Conservation (phyloP, 2,113 vertebrate genomes). For the Mustela lutreola region DNA sequence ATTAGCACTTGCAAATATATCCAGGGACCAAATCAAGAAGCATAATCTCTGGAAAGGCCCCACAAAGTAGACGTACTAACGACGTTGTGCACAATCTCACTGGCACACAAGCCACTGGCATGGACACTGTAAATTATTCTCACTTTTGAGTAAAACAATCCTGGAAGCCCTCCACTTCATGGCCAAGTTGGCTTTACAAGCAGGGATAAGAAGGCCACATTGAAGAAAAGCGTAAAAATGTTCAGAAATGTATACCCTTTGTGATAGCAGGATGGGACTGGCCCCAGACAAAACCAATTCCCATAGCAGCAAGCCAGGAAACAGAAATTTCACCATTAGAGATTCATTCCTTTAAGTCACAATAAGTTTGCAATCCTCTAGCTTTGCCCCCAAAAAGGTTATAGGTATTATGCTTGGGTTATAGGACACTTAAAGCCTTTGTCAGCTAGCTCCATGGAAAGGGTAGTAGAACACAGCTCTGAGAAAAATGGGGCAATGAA, state of each 20-base stretch:
- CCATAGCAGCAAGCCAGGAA: background rate
- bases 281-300: background rate
- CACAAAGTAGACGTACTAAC: slow-evolving; percentile 43
- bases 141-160: slow-evolving; percentile 34
- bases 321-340: background rate
- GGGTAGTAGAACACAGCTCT: background rate
- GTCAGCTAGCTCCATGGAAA: background rate
- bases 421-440: background rate
- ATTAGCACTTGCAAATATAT: slow-evolving; percentile 67
- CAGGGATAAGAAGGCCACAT: background rate
- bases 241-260: background rate
- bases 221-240: background rate
- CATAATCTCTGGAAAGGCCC: slow-evolving; percentile 36
- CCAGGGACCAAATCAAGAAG: slow-evolving; percentile 62
- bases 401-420: background rate
- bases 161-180: background rate
- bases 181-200: background rate
- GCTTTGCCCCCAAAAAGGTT: background rate
- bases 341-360: background rate
- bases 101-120: background rate
- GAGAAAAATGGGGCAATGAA: background rate
- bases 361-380: background rate
- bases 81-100: background rate
- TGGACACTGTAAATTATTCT: background rate
- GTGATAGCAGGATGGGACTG: background rate